These are phyloP conservation scores for Xerus rutilus DNA, from an alignment of 2,797 vertebrate species.

Conservation along the genomic window DNA sequence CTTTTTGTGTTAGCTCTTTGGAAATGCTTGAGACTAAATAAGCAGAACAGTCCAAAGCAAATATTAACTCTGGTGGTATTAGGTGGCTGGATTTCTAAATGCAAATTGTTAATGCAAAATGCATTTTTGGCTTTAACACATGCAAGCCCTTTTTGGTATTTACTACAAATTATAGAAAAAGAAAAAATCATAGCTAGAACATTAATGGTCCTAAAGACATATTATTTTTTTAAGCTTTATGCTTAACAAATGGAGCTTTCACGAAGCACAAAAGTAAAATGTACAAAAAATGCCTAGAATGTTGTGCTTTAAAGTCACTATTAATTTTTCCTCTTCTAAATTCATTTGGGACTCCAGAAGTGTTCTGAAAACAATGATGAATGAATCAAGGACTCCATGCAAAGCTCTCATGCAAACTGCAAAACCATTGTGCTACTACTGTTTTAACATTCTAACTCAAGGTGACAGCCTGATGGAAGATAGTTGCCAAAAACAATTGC, in stretches of 20 bases:
- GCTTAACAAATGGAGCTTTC: slow-evolving; percentile 14
- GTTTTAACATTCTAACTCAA: slow-evolving; percentile 2
- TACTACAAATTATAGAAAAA: slow-evolving; percentile 1
- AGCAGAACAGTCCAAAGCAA: slow-evolving; percentile 81
- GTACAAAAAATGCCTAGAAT: neutral
- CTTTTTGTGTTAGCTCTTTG: slow-evolving; percentile 76
- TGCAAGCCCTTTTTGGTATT: slow-evolving; percentile 22
- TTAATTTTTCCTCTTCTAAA: slow-evolving; percentile 13
- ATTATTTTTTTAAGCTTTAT: neutral
- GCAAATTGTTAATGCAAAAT: slow-evolving; percentile 68
- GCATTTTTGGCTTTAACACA: slow-evolving; percentile 75
- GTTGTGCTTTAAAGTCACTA: neutral
- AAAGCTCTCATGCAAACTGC: neutral
- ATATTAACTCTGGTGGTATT: slow-evolving; percentile 72
- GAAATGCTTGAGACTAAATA: slow-evolving; percentile 80
- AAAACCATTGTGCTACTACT: neutral
- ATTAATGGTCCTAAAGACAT: neutral
- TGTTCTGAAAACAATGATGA: slow-evolving; percentile 35
- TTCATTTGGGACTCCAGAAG: neutral
- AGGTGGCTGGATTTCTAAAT: slow-evolving; percentile 73
- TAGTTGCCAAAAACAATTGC: neutral
- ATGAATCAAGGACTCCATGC: neutral
- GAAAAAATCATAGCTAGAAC: slow-evolving; percentile 8
- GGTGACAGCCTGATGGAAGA: neutral
- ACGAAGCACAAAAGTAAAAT: slow-evolving; percentile 28